A percentile compares a stretch with the other conserved stretches of the same genome.
Evolutionary conservation across 2,888 invertebrate genomes (phyloP).

Genomic region (Cerastis rubricosa): DNA sequence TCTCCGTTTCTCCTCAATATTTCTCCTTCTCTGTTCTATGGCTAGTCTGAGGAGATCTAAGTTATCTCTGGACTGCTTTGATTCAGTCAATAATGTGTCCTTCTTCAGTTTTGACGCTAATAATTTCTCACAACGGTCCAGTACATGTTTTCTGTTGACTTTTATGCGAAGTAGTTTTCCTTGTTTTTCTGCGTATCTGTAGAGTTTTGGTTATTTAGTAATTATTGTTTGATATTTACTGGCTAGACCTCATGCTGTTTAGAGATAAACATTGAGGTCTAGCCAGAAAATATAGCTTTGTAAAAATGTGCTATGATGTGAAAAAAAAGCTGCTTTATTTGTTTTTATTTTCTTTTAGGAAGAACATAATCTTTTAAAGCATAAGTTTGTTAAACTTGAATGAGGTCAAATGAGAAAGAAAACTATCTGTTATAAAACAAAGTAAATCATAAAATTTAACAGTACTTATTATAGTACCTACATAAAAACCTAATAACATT

Average conservation of each 20-base stretch:
- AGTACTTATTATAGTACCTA: not conserved
- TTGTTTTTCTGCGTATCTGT: conserved; percentile 92
- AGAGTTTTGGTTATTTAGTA: conserved; percentile 35
- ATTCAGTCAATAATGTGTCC: conserved; percentile 83
- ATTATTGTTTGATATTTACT: not conserved
- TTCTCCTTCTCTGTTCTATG: conserved; percentile 83
- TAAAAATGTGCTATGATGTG: not conserved
- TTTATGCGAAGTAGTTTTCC: conserved; percentile 90
- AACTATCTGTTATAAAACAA: not conserved
- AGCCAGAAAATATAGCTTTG: not conserved
- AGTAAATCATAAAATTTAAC: no score
- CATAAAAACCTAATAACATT: not conserved
- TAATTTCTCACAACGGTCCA: conserved; percentile 89
- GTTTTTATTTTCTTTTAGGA: no score
- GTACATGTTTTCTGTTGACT: conserved; percentile 89
- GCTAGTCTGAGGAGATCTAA: conserved; percentile 84
- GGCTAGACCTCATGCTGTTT: no score
- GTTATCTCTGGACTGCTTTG: conserved; percentile 85
- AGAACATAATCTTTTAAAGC: not conserved
- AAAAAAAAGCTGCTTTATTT: not conserved
- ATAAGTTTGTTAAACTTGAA: not conserved
- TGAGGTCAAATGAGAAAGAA: not conserved
- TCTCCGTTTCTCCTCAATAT: conserved; percentile 80
- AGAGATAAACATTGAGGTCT: no score
- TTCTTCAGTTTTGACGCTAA: conserved; percentile 82